These are phyloP conservation scores for Caloenas nicobarica DNA, from an alignment of 2,113 vertebrate species.

Conservation along the genomic window DNA sequence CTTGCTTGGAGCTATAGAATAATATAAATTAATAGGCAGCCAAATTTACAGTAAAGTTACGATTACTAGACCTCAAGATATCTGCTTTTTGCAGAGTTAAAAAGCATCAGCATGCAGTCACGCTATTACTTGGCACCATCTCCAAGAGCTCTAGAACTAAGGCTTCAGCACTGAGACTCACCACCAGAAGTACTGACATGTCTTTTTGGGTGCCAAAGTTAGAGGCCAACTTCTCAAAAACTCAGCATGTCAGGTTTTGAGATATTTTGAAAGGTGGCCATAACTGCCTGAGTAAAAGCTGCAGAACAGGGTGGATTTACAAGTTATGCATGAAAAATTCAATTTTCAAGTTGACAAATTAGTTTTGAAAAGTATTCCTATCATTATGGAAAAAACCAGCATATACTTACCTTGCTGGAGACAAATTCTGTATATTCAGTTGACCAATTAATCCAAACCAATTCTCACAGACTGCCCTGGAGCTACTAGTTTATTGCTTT, in stretches of 20 bases:
- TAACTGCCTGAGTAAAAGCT: background rate
- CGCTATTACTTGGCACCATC: background rate
- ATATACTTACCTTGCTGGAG: accelerated
- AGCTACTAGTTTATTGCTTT: background rate
- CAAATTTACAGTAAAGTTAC: background rate
- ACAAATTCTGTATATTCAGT: background rate
- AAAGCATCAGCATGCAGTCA: background rate
- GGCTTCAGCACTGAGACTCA: background rate
- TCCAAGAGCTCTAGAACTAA: background rate
- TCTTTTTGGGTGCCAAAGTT: background rate
- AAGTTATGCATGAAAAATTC: background rate
- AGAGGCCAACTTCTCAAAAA: background rate
- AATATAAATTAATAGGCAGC: background rate
- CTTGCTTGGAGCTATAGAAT: background rate
- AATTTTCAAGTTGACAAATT: background rate
- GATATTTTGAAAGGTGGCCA: background rate
- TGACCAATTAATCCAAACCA: background rate
- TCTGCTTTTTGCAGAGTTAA: background rate
- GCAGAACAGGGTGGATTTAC: background rate
- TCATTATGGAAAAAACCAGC: background rate
- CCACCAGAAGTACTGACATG: background rate
- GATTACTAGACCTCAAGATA: background rate
- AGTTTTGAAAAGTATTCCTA: background rate
- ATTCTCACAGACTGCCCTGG: background rate
- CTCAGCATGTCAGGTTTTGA: background rate